Base-by-base conservation (phyloP, 2,797 vertebrate species). In the Danio tinwini region DNA sequence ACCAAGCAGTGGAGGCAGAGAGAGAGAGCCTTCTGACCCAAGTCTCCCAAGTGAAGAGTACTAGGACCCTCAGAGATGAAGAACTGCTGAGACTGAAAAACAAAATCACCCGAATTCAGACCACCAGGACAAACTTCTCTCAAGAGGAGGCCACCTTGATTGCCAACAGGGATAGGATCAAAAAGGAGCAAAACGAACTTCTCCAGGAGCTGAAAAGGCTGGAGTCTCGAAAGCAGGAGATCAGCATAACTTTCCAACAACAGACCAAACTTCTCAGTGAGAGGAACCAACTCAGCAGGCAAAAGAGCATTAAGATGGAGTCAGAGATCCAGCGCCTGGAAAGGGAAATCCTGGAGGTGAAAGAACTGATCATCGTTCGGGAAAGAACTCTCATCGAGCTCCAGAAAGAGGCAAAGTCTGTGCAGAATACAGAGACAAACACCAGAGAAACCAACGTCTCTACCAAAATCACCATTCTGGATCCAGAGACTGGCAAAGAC, bases 391-490 rank as follows among this genome's bases (percentile, higher is more conserved):
- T 99, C 61, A 75, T 91, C 0, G 94, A 97, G 74, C 90, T 99
- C n/a, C 92, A 92, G 74, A 87, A 88, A 17, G 89, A 14, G 59
- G 74, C 94, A 76, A 92, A 89, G 76, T 94, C 90, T 16, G 96
- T 97, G 59, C 95, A 98, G 17, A 85, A 89, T 6, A 88, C 93
- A 0, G 97, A 98, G 80, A 97, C 93, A 67, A 95, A 97, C 61
- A 96, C 94, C 64, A 94, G 94, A 75, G 96, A 97, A 89, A 97
- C 94, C 0, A 98, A 98, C 73, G 93, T 97, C 3, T 96, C 96
- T 74, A 99, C 97, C 1, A 97, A 91, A 90, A 96, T 99, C 88
- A 96, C 94, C 50, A 97, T 99, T 89, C 65, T 99, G 83, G 97
- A 99, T 86, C 97, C 98, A 1, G 95, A 97, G 5, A 98, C 96